phyloP scores from a whole-genome alignment of 2,113 vertebrate species.

The Pelusios castaneus region DNA sequence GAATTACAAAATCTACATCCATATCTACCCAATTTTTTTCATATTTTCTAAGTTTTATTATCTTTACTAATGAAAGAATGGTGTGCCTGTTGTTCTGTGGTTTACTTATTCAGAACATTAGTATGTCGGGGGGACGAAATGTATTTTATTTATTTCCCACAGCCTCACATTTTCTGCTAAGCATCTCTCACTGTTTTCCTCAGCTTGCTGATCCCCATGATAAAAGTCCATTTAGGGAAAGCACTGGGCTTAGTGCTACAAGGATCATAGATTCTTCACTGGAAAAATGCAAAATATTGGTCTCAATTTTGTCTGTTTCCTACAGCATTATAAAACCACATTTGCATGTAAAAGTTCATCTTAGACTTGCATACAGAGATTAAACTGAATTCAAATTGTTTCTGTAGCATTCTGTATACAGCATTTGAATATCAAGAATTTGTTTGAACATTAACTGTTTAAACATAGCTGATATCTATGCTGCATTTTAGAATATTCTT shows the following conservation, averaged over 20 bases:
- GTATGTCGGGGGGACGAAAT: neutral
- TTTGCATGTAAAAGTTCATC: slow-evolving; percentile 42
- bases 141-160: neutral
- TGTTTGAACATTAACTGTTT: slow-evolving; percentile 24
- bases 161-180: neutral
- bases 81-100: neutral
- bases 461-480: slow-evolving; percentile 18
- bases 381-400: neutral
- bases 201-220: neutral
- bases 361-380: neutral
- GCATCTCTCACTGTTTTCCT: neutral
- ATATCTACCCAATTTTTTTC: neutral
- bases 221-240: slow-evolving; percentile 31
- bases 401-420: slow-evolving; percentile 9
- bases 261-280: slow-evolving; percentile 28
- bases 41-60: neutral
- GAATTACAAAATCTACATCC: neutral
- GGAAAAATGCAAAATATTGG: neutral
- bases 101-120: neutral
- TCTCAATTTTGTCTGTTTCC: slow-evolving; percentile 29
- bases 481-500: slow-evolving; percentile 22
- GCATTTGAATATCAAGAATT: slow-evolving; percentile 50
- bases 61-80: neutral
- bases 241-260: neutral
- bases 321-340: neutral